Percentiles rank a stretch among this genome's conserved stretches.
Evolutionary conservation across 2,113 vertebrate species (phyloP).

Genomic region (Syrrhaptes paradoxus): DNA sequence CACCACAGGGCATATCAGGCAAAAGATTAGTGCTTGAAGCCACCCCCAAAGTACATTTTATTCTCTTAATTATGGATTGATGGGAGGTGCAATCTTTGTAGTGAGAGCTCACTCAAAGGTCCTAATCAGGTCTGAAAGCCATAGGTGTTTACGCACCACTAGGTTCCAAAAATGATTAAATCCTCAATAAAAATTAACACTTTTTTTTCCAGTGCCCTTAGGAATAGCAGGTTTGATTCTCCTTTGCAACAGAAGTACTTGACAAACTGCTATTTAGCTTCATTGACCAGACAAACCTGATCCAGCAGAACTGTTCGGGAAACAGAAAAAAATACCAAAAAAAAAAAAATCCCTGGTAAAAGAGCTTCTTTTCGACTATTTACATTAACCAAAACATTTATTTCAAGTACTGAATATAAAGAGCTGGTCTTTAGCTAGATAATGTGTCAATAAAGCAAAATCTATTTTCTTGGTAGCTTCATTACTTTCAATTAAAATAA

Average conservation of each 20-base stretch:
- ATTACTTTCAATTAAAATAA: background rate
- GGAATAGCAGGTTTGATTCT: background rate
- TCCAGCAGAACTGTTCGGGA: background rate
- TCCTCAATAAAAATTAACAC: background rate
- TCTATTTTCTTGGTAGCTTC: background rate
- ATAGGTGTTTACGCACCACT: background rate
- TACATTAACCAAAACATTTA: background rate
- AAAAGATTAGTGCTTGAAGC: background rate
- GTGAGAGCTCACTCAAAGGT: background rate
- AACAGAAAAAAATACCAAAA: background rate
- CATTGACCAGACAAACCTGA: background rate
- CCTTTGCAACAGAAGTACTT: background rate
- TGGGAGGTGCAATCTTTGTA: background rate
- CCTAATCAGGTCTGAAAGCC: background rate
- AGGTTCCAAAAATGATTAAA: background rate
- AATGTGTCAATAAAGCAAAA: background rate
- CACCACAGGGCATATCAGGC: accelerated
- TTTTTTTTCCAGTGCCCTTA: background rate
- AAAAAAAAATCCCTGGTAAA: background rate
- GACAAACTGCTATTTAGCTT: background rate
- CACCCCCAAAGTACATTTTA: background rate
- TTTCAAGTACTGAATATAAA: background rate
- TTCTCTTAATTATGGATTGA: background rate
- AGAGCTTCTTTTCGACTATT: background rate
- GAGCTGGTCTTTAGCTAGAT: background rate